Percentiles rank a stretch among this genome's conserved stretches.
Conservation (phyloP, 2,888 invertebrate genomes). For the Enchytraeus crypticus region DNA sequence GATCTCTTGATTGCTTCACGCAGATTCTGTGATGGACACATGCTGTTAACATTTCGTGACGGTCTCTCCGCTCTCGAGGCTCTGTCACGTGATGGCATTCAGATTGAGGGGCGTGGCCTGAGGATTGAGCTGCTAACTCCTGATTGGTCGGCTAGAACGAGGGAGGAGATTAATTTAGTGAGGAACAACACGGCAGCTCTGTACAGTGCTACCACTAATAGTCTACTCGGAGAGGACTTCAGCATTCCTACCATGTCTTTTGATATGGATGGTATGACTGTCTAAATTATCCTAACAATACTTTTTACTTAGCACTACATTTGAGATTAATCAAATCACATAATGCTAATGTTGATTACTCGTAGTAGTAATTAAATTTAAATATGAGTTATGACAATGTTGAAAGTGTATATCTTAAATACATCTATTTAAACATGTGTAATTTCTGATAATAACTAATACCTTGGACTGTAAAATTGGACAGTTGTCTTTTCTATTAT, state of each 20-base stretch:
- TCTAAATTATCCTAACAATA: too few species aligned
- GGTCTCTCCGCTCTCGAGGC: constrained; percentile 71
- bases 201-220: constrained; percentile 38
- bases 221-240: constrained; percentile 45
- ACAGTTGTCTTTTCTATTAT: too few species aligned
- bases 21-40: constrained; percentile 56
- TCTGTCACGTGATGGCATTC: constrained; percentile 44
- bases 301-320: too few species aligned
- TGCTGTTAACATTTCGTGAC: constrained; percentile 85
- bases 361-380: too few species aligned
- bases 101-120: constrained; percentile 46
- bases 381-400: too few species aligned
- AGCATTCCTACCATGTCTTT: constrained; percentile 38
- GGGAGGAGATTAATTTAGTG: constrained; percentile 71
- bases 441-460: too few species aligned
- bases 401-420: too few species aligned
- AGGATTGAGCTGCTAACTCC: constrained; percentile 69
- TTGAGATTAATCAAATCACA: too few species aligned
- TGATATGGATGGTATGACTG: constrained; percentile 34
- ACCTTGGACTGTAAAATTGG: too few species aligned
- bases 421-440: too few species aligned
- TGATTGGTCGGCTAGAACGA: constrained; percentile 73
- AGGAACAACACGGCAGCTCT: constrained; percentile 75
- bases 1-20: too few species aligned
- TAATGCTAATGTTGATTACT: too few species aligned